Evolutionary conservation across 2,113 vertebrate species (phyloP).

Genomic region (Opisthocomus hoazin): DNA sequence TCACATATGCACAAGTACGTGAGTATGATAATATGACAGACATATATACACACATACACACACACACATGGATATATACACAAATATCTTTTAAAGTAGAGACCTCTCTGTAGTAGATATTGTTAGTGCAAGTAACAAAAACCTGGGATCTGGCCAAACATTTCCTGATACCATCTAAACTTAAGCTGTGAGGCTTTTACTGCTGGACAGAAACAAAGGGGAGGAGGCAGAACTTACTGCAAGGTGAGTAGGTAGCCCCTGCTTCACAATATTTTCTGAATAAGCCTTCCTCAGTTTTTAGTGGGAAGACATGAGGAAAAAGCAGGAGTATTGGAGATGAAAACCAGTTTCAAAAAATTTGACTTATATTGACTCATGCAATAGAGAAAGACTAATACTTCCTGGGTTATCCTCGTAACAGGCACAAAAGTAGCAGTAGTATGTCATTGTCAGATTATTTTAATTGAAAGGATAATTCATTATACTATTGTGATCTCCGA

Average conservation of each 20-base stretch:
- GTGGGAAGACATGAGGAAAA: not conserved
- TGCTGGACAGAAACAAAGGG: not conserved
- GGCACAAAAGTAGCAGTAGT: not conserved
- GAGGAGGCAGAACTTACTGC: not conserved
- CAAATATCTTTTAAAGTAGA: not conserved
- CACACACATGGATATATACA: not conserved
- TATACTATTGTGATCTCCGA: not conserved
- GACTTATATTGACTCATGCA: not conserved
- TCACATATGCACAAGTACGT: rapidly evolving
- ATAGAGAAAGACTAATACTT: not conserved
- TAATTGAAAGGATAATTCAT: not conserved
- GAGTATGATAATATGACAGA: not conserved
- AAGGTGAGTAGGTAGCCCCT: not conserved
- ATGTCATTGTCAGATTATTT: not conserved
- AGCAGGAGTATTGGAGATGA: not conserved
- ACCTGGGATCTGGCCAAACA: not conserved
- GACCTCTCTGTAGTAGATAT: not conserved
- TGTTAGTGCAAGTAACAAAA: not conserved
- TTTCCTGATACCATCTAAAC: not conserved
- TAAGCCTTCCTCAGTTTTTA: not conserved
- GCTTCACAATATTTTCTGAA: not conserved
- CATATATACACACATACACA: not conserved
- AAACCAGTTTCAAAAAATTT: not conserved
- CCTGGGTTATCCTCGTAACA: not conserved
- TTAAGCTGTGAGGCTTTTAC: not conserved